Evolutionary conservation across 2,888 invertebrate genomes (phyloP), one percentile per base, ranked within the genome.

Genomic region (Lamellibrachia columna): DNA sequence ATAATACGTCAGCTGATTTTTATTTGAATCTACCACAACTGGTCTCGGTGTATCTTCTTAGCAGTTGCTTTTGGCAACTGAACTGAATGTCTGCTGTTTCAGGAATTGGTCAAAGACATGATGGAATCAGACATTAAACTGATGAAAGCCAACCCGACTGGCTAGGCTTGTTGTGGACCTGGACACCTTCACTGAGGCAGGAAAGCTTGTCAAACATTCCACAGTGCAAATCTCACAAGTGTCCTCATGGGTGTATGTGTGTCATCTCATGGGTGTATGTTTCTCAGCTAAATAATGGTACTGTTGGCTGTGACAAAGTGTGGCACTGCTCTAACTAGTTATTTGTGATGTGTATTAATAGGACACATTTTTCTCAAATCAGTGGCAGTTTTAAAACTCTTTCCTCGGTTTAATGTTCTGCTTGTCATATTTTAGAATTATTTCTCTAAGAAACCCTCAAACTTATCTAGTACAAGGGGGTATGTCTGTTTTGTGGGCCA

Each of bases 81-180:
- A 75, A 22, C 22, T 75, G 15, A 75, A 6, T 6, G n/a, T 75
- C 3, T 75, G 58, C 22, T 75, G 75, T n/a, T 75, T 98, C 96
- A 97, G 95, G 97, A 98, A 96, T 97, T 99, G 91, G 99, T 99
- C 2, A 97, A 98, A 95, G 99, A 99, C 96, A 99, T 99, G 99
- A 98, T 99, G 97, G 97, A 98, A 58, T 97, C 98, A 0, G 99
- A 99, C 97, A 97, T 99, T 90, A 97, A 97, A 94, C 97, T 99
- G 93, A 99, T 99, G 99, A 98, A 97, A 96, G 97, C 97, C 94
- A 98, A 99, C 97, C 99, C 99, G 7, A 97, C 97, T 94, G 99
- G 99, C 94, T 99, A 94, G 91, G 75, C 92, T 40, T n/a, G 22
- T 75, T 58, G 58, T 58, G 58, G 8, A 58, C 75, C n/a, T n/a